Percentiles rank a stretch among this genome's conserved stretches.
These are phyloP conservation scores for Icerya purchasi DNA, from an alignment of 2,888 invertebrate genomes.

Conservation along the genomic window DNA sequence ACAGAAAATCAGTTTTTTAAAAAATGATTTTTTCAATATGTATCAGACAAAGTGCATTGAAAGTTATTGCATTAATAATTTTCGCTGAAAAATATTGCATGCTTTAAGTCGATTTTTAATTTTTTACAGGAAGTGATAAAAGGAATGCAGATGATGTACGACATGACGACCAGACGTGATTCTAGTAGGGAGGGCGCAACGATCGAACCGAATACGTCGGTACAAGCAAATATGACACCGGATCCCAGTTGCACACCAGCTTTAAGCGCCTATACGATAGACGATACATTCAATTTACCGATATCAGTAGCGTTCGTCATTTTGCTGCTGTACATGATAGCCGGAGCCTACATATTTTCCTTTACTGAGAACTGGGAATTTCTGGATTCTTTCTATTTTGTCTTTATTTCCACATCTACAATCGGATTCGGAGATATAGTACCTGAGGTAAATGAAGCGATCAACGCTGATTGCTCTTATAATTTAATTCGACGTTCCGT, in stretches of 20 bases:
- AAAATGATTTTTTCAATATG: too few species aligned
- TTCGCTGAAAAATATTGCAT: too few species aligned
- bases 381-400: conserved; percentile 86
- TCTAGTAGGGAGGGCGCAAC: conserved; percentile 17
- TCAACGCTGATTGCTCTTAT: too few species aligned
- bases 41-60: too few species aligned
- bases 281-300: conserved; percentile 86
- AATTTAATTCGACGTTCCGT: too few species aligned
- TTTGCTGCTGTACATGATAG: conserved; percentile 61
- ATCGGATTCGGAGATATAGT: conserved; percentile 91
- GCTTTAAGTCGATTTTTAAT: neutral
- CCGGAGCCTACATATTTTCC: conserved; percentile 62
- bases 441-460: conserved; percentile 43
- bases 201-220: conserved; percentile 20
- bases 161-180: conserved; percentile 32
- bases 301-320: conserved; percentile 70
- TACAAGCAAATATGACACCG: conserved; percentile 10
- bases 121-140: conserved; percentile 53
- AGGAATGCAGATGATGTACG: conserved; percentile 59
- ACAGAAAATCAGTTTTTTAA: too few species aligned
- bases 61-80: too few species aligned
- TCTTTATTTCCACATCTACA: conserved; percentile 90
- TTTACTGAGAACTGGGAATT: conserved; percentile 69
- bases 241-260: conserved; percentile 43
- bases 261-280: conserved; percentile 53